phyloP scores from a whole-genome alignment of 2,888 invertebrate species.

The Pyrrhosoma nymphula region DNA sequence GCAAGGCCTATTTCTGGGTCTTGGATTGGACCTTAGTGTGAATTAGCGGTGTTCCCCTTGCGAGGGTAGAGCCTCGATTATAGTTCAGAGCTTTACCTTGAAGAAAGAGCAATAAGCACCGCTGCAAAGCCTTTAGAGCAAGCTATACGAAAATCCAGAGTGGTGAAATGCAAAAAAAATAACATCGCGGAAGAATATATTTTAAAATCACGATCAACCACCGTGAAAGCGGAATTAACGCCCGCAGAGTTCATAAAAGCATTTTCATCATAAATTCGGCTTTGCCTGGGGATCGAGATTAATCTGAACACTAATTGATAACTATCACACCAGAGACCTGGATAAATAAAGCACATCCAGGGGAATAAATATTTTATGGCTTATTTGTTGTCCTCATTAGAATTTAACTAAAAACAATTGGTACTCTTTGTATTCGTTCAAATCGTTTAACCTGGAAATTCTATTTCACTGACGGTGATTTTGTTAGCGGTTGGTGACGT shows the following conservation, averaged over 20 bases:
- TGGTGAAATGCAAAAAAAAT: background rate
- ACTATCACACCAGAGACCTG: background rate
- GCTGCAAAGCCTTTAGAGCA: background rate
- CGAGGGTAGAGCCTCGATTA: background rate
- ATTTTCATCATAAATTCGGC: constrained; percentile 20
- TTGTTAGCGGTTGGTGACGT: background rate
- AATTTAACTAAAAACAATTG: background rate
- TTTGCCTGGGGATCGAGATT: background rate
- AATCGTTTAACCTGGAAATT: background rate
- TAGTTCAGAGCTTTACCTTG: background rate
- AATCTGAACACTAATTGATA: constrained; percentile 7
- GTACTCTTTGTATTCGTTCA: background rate
- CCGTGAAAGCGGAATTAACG: background rate
- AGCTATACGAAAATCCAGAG: background rate
- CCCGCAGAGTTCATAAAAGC: background rate
- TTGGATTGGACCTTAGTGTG: too few species aligned
- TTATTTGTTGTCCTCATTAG: constrained; percentile 14
- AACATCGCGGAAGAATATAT: background rate
- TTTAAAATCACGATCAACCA: background rate
- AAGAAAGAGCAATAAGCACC: background rate
- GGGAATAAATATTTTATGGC: background rate
- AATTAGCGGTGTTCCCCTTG: background rate
- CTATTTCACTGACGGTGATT: background rate
- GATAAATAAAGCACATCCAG: background rate
- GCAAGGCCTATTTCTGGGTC: too few species aligned